Conservation (phyloP, 2,797 vertebrate species). For the Gephyroberyx darwinii region DNA sequence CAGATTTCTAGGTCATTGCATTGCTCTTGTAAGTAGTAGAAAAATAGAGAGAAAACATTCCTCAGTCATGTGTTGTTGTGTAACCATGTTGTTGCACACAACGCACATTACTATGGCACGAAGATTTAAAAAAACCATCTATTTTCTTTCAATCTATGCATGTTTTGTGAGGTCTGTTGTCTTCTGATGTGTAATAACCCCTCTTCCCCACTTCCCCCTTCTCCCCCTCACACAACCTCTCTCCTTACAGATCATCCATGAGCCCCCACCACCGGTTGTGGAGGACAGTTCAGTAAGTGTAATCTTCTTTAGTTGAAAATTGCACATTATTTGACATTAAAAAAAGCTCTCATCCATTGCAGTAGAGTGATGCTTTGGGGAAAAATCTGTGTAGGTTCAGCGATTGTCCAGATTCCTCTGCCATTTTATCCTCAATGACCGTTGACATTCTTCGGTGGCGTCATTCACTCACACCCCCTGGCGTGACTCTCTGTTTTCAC, state of each 20-base stretch:
- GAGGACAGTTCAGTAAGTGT: slow-evolving; percentile 92
- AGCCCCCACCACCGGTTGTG: slow-evolving; percentile 87
- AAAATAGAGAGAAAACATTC: slow-evolving; percentile 51
- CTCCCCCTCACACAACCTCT: slow-evolving; percentile 23
- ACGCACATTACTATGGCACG: slow-evolving; percentile 50
- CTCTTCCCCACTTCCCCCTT: not conserved
- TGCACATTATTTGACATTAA: slow-evolving; percentile 34
- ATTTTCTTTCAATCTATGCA: slow-evolving; percentile 15
- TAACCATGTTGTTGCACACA: slow-evolving; percentile 61
- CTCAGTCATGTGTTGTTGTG: slow-evolving; percentile 69
- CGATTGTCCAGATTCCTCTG: slow-evolving; percentile 38
- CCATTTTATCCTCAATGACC: slow-evolving; percentile 43
- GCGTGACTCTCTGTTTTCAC: slow-evolving; percentile 20
- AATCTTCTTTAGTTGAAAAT: not conserved
- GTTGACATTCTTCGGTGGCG: not conserved
- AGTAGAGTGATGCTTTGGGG: not conserved
- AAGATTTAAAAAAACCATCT: slow-evolving; percentile 31
- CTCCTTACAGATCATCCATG: slow-evolving; percentile 90
- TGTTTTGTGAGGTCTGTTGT: slow-evolving; percentile 24
- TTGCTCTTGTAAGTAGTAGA: slow-evolving; percentile 58
- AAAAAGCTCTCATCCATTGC: slow-evolving; percentile 15
- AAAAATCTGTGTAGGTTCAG: slow-evolving; percentile 40
- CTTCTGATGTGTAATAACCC: not conserved
- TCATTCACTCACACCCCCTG: slow-evolving; percentile 38
- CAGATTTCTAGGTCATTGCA: slow-evolving; percentile 80